Base-by-base conservation (phyloP, 2,113 vertebrate genomes). In the Varanus salvator region DNA sequence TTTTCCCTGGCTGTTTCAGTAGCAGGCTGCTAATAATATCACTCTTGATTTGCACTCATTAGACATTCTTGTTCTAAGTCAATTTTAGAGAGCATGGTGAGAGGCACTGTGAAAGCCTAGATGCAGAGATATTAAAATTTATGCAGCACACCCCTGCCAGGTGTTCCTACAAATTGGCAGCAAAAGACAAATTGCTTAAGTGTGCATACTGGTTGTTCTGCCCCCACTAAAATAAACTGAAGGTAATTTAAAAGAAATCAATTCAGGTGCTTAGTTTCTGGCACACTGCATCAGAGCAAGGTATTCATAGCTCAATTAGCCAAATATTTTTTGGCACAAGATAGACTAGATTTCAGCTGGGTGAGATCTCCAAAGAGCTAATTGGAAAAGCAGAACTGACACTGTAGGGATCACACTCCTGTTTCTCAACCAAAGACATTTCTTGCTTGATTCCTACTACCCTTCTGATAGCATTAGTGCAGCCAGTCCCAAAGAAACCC, bases 261-360 rank as follows among this genome's bases (percentile, higher is more conserved):
- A 5, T 29, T 44, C 7, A 78, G 27, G 69, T 52, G 68, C 52
- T 91, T 87, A 69, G 31, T 60, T 89, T 85, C 84, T 83, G 48
- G 89, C n/a, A 92, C 88, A 90, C 8, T 2, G 11, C 38, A 86
- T 87, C 82, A 77, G 17, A 68, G 81, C 66, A 72, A 90, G 85
- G 66, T 90, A 86, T 86, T 86, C 50, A 69, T 74, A 69, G 25
- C 64, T 85, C 27, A 64, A 50, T 86, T 90, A 87, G 71, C 80
- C 80, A 90, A 83, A 89, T 57, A n/a, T 84, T 21, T 84, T 68
- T 80, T 85, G 80, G 69, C 91, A 90, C 71, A 76, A 50, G 0
- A 0, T 66, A 87, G 84, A 80, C 19, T 0, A 23, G 29, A 50
- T 89, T 12, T 76, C 75, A 54, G 71, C 31, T 76, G 29, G 25